phyloP scores from a whole-genome alignment of 2,888 invertebrate genomes.

The Ditula angustiorana region DNA sequence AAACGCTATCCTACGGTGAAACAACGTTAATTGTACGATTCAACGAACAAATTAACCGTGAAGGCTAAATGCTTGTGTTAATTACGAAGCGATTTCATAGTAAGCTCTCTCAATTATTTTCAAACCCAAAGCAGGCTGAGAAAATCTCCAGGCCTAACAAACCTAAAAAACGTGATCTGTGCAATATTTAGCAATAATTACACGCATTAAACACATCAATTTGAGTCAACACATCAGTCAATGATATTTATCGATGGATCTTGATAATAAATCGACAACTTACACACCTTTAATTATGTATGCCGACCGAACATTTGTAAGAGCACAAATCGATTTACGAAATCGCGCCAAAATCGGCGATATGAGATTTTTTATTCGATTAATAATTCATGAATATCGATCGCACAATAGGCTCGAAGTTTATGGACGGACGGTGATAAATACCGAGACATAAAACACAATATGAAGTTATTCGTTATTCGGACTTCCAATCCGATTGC shows the following conservation, averaged over 20 bases:
- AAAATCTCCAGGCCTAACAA: conserved; percentile 20
- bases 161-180: conserved; percentile 9
- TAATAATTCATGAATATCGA: conserved; percentile 76
- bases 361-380: conserved; percentile 70
- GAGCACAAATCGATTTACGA: conserved; percentile 72
- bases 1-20: conserved; percentile 56
- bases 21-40: conserved; percentile 69
- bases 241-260: conserved; percentile 39
- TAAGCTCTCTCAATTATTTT: conserved; percentile 44
- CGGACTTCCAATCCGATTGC: conserved; percentile 32
- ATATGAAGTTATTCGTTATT: conserved; percentile 25
- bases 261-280: conserved; percentile 52
- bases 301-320: conserved; percentile 63
- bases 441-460: conserved; percentile 50
- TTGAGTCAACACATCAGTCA: conserved; percentile 29
- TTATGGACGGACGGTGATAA: conserved; percentile 66
- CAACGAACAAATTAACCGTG: conserved; percentile 71
- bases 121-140: conserved; percentile 15
- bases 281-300: conserved; percentile 59
- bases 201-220: conserved; percentile 31
- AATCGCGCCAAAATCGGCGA: conserved; percentile 73
- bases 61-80: conserved; percentile 61
- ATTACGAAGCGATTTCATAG: conserved; percentile 54
- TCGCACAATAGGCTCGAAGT: conserved; percentile 72
- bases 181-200: conserved; percentile 28